Base-by-base conservation (phyloP, 2,888 invertebrate genomes). In the Disparrhopalites patrizii region DNA sequence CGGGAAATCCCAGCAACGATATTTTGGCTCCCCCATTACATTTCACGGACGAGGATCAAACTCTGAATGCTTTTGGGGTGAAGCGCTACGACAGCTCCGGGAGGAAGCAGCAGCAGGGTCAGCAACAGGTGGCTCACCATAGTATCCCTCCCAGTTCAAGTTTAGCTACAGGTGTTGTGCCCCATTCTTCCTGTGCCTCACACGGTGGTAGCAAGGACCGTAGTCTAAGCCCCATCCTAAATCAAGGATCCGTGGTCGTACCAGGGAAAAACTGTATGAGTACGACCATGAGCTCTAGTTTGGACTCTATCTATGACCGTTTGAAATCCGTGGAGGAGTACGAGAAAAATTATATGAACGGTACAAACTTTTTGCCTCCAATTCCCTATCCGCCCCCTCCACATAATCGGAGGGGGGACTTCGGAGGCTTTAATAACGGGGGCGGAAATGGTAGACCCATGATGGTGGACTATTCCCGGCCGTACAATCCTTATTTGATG, bases 291-390 rank as follows among this genome's bases (percentile, higher is more conserved):
- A 63, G 63, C 8, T 63, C 70, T 5, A 72, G 72, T 61, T 55
- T 75, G 30, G 75, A 75, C 64, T 75, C 75, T 8, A 72, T 75
- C 54, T 75, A 75, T 60, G 75, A 75, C 47, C 66, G 73, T 13
- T 60, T 75, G 27, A 73, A 70, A 54, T 15, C 54, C 15, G 54
- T 54, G 13, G 40, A 58, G 18, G 58, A 58, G 15, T 43, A 43
- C 47, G 58, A 58, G 18, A 25, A 43, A 30, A 38, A 56, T 20
- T 27, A 54, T 55, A 33, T 25, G 33, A 47, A 47, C 25, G 25
- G 25, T 47, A 47, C 47, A 47, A 47, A 47, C 23, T 47, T 47
- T 43, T 30, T 25, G 18, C 56, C 36, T 56, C 56, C 38, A 36
- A 18, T 57, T 28, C 36, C 57, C 4, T 38, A 40, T 10, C 40